Evolutionary conservation across 2,113 vertebrate species (phyloP).

Genomic region (Phycodurus eques): DNA sequence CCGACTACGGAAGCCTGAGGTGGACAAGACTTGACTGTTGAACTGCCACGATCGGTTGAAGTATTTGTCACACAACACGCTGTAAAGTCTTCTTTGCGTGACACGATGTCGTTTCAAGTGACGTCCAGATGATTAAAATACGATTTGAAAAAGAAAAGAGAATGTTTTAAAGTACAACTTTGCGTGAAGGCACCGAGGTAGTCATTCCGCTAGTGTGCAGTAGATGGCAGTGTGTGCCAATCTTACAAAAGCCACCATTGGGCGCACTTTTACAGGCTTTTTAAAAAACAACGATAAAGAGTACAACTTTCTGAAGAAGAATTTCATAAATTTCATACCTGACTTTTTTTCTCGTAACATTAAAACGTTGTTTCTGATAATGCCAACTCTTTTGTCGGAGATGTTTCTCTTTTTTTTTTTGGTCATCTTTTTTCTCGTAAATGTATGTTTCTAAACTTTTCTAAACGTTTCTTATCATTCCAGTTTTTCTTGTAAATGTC

Average conservation of each 20-base stretch:
- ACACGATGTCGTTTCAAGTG: background rate
- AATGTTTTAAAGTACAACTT: background rate
- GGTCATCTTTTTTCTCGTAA: too few relatives aligned
- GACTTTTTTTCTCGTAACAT: too few relatives aligned
- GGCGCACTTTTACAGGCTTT: too few relatives aligned
- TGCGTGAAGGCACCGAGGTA: background rate
- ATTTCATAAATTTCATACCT: too few relatives aligned
- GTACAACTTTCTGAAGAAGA: too few relatives aligned
- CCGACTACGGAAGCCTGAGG: conserved; percentile 63
- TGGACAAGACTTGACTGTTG: conserved; percentile 25
- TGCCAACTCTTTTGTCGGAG: too few relatives aligned
- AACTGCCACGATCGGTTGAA: background rate
- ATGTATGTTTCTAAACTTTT: too few relatives aligned
- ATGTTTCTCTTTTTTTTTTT: too few relatives aligned
- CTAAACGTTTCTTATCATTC: too few relatives aligned
- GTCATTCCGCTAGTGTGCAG: background rate
- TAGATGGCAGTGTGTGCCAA: conserved; percentile 1
- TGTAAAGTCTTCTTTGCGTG: background rate
- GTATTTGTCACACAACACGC: background rate
- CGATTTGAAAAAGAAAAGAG: background rate
- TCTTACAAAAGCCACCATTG: background rate
- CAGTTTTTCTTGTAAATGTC: too few relatives aligned
- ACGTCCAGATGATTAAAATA: background rate
- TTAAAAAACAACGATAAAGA: too few relatives aligned
- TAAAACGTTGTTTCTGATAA: too few relatives aligned